Evolutionary conservation across 2,113 vertebrate genomes (phyloP).

Genomic region (Alosa alosa): DNA sequence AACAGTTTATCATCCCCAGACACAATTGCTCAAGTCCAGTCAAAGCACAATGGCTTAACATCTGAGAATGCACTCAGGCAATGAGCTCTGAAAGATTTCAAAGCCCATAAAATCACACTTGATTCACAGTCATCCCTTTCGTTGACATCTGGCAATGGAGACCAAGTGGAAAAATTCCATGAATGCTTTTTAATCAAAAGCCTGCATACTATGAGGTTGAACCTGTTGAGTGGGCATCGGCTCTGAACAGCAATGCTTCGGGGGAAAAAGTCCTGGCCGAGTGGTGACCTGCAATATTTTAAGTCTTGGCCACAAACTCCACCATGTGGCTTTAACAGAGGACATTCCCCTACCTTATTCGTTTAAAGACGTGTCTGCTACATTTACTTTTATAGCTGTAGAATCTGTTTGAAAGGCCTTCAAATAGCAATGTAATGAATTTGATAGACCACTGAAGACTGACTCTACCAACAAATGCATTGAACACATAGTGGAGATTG

Average conservation of each 20-base stretch:
- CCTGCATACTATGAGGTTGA: conserved; percentile 42
- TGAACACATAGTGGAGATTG: conserved; percentile 5
- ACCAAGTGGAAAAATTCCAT: conserved; percentile 53
- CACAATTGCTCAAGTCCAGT: conserved; percentile 13
- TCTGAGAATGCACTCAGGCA: conserved; percentile 19
- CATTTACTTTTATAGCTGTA: neutral
- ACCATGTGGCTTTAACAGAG: conserved; percentile 10
- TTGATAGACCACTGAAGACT: conserved; percentile 17
- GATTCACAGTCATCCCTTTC: conserved; percentile 51
- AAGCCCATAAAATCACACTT: conserved; percentile 47
- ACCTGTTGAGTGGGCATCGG: conserved; percentile 36
- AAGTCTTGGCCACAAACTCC: conserved; percentile 27
- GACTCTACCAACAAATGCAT: conserved; percentile 7
- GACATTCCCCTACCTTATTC: conserved; percentile 23
- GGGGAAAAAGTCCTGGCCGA: conserved; percentile 27
- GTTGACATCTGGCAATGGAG: conserved; percentile 56
- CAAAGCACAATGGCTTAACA: conserved; percentile 13
- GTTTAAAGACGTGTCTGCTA: conserved; percentile 3
- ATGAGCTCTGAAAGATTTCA: conserved; percentile 35
- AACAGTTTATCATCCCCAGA: conserved; percentile 12
- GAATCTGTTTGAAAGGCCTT: conserved; percentile 13
- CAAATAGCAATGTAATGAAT: conserved; percentile 17
- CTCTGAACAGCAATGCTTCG: conserved; percentile 19
- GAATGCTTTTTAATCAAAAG: conserved; percentile 57
- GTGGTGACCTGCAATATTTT: conserved; percentile 21